Percentiles rank a stretch among this genome's conserved stretches.
phyloP scores from a whole-genome alignment of 2,888 invertebrate species.

The Dynastes hyllus region DNA sequence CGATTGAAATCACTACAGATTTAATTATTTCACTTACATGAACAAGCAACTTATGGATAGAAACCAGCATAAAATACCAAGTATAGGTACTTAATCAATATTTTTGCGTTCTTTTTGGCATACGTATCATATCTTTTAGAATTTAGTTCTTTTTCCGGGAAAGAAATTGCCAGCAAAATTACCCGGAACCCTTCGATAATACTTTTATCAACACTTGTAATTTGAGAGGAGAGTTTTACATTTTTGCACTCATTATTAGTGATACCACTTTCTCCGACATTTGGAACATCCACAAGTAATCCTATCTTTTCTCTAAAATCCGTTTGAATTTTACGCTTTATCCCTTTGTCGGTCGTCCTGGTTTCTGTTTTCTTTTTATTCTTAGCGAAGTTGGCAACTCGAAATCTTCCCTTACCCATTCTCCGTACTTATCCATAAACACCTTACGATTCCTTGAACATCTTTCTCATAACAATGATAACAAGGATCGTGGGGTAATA shows the following conservation, averaged over 20 bases:
- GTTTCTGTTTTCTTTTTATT: neutral
- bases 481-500: too few species aligned
- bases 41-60: constrained; percentile 12
- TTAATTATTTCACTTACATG: constrained; percentile 34
- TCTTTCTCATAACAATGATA: too few species aligned
- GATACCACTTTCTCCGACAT: constrained; percentile 53
- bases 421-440: neutral
- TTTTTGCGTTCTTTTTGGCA: constrained; percentile 24
- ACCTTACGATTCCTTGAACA: neutral
- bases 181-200: constrained; percentile 42
- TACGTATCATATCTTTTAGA: neutral
- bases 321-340: constrained; percentile 41
- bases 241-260: constrained; percentile 60
- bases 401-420: neutral
- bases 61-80: constrained; percentile 14
- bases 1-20: neutral
- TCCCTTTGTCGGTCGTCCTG: neutral
- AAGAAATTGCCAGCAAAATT: constrained; percentile 51
- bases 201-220: constrained; percentile 37
- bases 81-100: neutral
- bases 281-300: constrained; percentile 51
- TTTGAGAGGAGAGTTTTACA: constrained; percentile 48
- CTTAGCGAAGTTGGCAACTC: too few species aligned
- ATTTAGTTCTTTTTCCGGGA: constrained; percentile 44
- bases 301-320: constrained; percentile 31